Evolutionary conservation across 1,140 invertebrate genomes (phyloP), one percentile per base, ranked within the genome.

Genomic region (Oreohelix idahoensis): DNA sequence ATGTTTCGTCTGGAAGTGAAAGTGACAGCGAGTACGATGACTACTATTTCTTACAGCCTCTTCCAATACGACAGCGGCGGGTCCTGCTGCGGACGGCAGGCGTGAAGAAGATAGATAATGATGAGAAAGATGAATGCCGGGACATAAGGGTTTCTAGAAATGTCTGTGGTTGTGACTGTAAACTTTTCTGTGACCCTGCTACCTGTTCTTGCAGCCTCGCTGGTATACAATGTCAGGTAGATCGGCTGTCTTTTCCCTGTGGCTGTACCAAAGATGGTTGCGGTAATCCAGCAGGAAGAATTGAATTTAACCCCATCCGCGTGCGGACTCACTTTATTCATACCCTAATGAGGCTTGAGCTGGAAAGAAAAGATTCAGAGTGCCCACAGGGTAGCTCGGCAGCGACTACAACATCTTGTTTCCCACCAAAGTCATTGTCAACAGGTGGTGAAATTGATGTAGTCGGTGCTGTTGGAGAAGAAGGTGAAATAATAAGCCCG

Each of bases 251-350:
- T 89, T 99, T 99, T 92, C 98, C 98, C 0, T 99, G 98, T 92
- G 97, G 97, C 35, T 99, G 98, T 93, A 96, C 96, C 0, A 95
- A 96, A 84, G 97, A 99, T 88, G 97, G 97, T 73, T 99, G 98
- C 93, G 96, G 95, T 49, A 99, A 99, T 92, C 95, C 95, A 4
- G 95, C 95, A 76, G 98, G 98, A 13, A 94, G 98, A 80, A 97
- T 99, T 83, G 98, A 99, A 92, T 99, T 99, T 88, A 98, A 99
- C 93, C 97, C 97, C 0, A 95, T 97, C 42, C 94, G 98, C 79
- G 98, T 99, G 2, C 95, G 97, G 76, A 98, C 97, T n/a, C 98
- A 99, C 93, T 99, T 98, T 89, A 97, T 98, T 85, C 97, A 99
- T 89, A 99, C 98, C 0, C 93, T 99, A 17, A 98, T 99, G 97